Base-by-base conservation (phyloP, 2,888 invertebrate species). In the Luffia ferchaultella region DNA sequence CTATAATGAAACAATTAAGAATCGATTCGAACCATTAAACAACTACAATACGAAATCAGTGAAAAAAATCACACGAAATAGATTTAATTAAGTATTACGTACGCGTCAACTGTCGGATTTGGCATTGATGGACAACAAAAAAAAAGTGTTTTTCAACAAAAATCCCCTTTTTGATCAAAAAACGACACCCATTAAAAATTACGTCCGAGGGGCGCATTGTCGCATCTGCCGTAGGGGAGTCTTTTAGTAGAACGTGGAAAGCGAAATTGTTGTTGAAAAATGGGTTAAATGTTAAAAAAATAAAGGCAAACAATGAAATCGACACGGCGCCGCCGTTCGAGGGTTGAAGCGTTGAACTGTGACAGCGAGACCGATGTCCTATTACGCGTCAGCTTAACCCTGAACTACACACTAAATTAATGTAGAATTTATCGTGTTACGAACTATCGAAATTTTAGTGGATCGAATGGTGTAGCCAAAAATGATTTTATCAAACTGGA, bases 21-120 rank as follows among this genome's bases (percentile, higher is more conserved):
- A n/a, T n/a, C n/a, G n/a, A n/a, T n/a, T n/a, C n/a, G n/a, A n/a
- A n/a, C n/a, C n/a, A n/a, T n/a, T n/a, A n/a, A n/a, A n/a, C n/a
- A n/a, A 12, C 30, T 30, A 30, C 30, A 12, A 12, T 30, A 30
- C 30, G 3, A 30, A 30, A 30, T 30, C 30, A 30, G 65, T 57
- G 54, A 30, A 63, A 64, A 65, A 66, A 67, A 68, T 60, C 63
- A 63, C 57, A 67, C 68, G 76, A 75, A 80, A 74, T 70, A 71
- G 66, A 76, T 75, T 76, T 79, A 79, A 80, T 83, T 82, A 76
- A 78, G 78, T 80, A 83, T 83, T 83, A 82, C 75, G 63, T 82
- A 61, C 79, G 82, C 82, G 82, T 83, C 82, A 83, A 80, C 77
- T 80, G 82, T 80, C 82, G 65, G 79, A 78, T 83, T 80, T 79